Evolutionary conservation across 2,888 invertebrate species (phyloP).

Genomic region (Pogonocherus hispidulus): DNA sequence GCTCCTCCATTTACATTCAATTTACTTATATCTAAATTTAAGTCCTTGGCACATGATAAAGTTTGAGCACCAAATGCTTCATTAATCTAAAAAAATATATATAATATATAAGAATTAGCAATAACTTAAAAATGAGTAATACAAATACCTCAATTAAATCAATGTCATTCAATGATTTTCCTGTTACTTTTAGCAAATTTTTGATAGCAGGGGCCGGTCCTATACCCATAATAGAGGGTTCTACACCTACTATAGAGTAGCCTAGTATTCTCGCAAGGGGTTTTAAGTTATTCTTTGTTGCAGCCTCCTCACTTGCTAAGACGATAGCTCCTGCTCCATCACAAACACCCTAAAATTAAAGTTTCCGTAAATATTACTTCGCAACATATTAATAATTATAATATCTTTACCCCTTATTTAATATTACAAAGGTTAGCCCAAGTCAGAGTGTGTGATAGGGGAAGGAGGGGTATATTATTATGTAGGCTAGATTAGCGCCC

Average conservation of each 20-base stretch:
- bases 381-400: too few relatives aligned
- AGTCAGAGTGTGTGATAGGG: too few relatives aligned
- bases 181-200: constrained; percentile 84
- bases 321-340: constrained; percentile 97
- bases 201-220: constrained; percentile 96
- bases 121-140: too few relatives aligned
- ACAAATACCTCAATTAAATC: constrained; percentile 89
- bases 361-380: too few relatives aligned
- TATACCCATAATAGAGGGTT: constrained; percentile 98
- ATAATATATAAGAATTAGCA: not conserved
- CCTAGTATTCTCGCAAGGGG: constrained; percentile 93
- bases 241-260: constrained; percentile 94
- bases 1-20: constrained; percentile 97
- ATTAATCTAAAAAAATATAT: constrained; percentile 80
- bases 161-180: constrained; percentile 86
- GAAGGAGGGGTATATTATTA: too few relatives aligned
- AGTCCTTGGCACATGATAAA: constrained; percentile 90
- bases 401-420: too few relatives aligned
- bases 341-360: constrained; percentile 84
- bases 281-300: constrained; percentile 83
- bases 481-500: too few relatives aligned
- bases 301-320: constrained; percentile 91
- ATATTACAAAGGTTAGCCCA: too few relatives aligned
- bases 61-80: constrained; percentile 98
- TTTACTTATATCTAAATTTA: constrained; percentile 88